A percentile compares a stretch with the other conserved stretches of the same genome.
Evolutionary conservation across 2,888 invertebrate species (phyloP).

Genomic region (Neoascia interrupta): DNA sequence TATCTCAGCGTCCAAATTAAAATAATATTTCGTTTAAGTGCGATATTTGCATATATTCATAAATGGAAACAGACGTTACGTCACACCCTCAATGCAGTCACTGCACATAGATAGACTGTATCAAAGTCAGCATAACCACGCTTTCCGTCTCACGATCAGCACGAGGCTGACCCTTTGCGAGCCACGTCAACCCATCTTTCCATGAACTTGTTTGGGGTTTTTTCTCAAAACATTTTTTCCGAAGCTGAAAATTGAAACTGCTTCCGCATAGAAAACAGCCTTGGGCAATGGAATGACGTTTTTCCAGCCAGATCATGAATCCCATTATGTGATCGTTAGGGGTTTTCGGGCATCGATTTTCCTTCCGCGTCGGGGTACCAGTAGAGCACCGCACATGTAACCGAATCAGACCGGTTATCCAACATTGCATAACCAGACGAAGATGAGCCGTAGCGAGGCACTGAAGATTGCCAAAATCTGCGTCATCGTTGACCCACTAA

Average conservation of each 20-base stretch:
- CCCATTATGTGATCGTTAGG: conserved; percentile 32
- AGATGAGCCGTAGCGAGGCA: too few relatives aligned
- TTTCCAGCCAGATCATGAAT: conserved; percentile 46
- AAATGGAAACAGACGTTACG: too few relatives aligned
- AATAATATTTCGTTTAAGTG: too few relatives aligned
- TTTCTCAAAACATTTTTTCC: background rate
- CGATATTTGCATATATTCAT: too few relatives aligned
- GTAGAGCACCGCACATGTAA: conserved; percentile 11
- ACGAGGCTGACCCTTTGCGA: conserved; percentile 35
- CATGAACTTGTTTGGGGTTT: conserved; percentile 57
- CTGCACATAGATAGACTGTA: too few relatives aligned
- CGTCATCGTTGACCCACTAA: conserved; percentile 47
- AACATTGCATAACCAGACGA: conserved; percentile 16
- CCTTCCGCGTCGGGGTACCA: conserved; percentile 37
- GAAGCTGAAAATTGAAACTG: conserved; percentile 38
- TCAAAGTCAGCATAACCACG: too few relatives aligned
- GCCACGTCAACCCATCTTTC: conserved; percentile 8
- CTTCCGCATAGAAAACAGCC: conserved; percentile 57
- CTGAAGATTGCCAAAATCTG: conserved; percentile 27
- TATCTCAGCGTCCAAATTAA: too few relatives aligned
- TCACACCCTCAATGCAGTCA: too few relatives aligned
- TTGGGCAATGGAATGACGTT: conserved; percentile 41
- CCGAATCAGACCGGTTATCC: conserved; percentile 35
- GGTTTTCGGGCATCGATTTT: conserved; percentile 15
- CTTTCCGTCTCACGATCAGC: too few relatives aligned